Percentiles rank a stretch among this genome's conserved stretches.
Conservation (phyloP, 35 echinoderm and acorn worm genomes). For the Chiridota heheva region DNA sequence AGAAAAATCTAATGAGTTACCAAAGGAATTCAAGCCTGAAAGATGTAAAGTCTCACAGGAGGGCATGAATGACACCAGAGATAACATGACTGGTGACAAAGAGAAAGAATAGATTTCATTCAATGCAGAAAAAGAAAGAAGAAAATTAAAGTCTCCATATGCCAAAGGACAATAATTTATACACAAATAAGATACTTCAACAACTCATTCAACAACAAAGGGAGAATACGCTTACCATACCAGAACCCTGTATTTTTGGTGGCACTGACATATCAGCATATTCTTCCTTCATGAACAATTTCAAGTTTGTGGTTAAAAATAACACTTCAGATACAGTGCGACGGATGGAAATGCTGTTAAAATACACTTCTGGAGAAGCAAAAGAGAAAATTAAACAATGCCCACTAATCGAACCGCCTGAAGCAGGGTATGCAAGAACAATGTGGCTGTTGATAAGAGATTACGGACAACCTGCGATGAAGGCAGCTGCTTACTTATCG, state of each 20-base stretch:
- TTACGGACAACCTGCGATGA: constrained; percentile 36
- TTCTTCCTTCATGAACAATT: constrained; percentile 42
- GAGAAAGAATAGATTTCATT: background rate
- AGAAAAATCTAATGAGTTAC: too few species aligned
- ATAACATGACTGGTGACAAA: background rate
- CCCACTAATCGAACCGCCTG: constrained; percentile 1
- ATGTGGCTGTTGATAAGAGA: constrained; percentile 37
- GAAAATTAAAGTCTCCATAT: too few species aligned
- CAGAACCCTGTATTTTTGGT: constrained; percentile 23
- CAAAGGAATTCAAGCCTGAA: too few species aligned
- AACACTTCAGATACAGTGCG: background rate
- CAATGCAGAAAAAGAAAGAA: too few species aligned
- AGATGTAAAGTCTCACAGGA: too few species aligned
- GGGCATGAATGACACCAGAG: background rate
- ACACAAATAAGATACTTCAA: background rate
- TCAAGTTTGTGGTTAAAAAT: constrained; percentile 54
- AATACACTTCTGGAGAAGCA: constrained; percentile 55
- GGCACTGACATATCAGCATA: constrained; percentile 50
- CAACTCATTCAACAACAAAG: constrained; percentile 40
- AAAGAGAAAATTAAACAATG: constrained; percentile 42
- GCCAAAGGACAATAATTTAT: background rate
- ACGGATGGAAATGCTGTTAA: constrained; percentile 39
- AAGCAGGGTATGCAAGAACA: constrained; percentile 15
- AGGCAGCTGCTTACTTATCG: constrained; percentile 35
- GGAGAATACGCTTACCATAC: constrained; percentile 34